Evolutionary conservation across 1,140 invertebrate species (phyloP).

Genomic region (Eubasilissa regina): DNA sequence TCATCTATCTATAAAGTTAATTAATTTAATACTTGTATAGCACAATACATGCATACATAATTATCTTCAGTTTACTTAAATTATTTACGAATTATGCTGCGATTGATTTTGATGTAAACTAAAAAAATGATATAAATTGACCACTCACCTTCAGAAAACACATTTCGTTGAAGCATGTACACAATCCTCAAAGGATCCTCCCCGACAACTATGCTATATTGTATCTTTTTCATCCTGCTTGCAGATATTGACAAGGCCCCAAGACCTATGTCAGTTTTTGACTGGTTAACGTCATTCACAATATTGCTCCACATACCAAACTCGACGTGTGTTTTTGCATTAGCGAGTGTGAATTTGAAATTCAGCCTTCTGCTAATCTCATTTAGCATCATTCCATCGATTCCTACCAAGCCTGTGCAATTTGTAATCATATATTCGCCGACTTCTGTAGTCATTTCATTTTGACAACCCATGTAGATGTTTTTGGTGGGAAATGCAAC

Average conservation of each 20-base stretch:
- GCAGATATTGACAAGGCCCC: slow-evolving; percentile 41
- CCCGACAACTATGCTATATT: slow-evolving; percentile 27
- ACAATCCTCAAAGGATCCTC: slow-evolving; percentile 48
- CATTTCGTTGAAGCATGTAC: slow-evolving; percentile 23
- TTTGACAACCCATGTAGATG: slow-evolving; percentile 38
- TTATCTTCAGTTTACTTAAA: too few relatives aligned
- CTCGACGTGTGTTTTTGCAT: slow-evolving; percentile 9
- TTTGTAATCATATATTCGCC: slow-evolving; percentile 2
- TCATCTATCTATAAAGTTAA: too few relatives aligned
- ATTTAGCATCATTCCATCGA: slow-evolving; percentile 41
- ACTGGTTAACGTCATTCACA: slow-evolving; percentile 34
- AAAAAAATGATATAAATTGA: neutral
- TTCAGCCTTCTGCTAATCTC: slow-evolving; percentile 45
- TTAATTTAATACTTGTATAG: too few relatives aligned
- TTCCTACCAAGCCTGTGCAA: slow-evolving; percentile 22
- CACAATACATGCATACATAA: too few relatives aligned
- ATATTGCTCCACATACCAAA: slow-evolving; percentile 42
- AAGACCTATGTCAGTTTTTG: slow-evolving; percentile 46
- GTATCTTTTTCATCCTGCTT: slow-evolving; percentile 29
- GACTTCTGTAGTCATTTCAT: neutral
- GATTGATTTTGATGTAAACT: too few relatives aligned
- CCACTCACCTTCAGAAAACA: slow-evolving; percentile 30
- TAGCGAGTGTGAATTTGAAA: slow-evolving; percentile 38
- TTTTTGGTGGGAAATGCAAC: slow-evolving; percentile 33
- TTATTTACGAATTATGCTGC: too few relatives aligned